Conservation (phyloP, 2,888 invertebrate genomes). For the Brenthis ino region DNA sequence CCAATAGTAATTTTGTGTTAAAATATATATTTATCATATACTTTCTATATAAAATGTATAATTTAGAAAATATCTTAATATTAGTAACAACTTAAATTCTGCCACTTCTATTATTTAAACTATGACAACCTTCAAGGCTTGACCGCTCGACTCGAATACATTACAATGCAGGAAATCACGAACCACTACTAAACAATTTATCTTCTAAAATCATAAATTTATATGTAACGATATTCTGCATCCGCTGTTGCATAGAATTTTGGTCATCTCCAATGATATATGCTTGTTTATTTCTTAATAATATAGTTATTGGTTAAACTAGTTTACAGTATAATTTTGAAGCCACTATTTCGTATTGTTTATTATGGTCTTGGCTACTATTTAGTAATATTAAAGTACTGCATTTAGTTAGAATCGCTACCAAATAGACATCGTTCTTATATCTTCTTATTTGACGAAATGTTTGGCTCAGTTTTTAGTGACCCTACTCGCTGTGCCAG, state of each 20-base stretch:
- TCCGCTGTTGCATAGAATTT: conserved; percentile 48
- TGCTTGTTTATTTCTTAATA: conserved; percentile 23
- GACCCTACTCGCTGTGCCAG: too few species aligned
- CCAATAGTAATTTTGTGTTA: too few species aligned
- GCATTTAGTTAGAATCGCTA: too few species aligned
- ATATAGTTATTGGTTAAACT: conserved; percentile 10
- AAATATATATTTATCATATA: too few species aligned
- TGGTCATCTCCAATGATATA: conserved; percentile 28
- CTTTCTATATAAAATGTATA: too few species aligned
- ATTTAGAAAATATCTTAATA: too few species aligned
- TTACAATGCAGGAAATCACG: conserved; percentile 79
- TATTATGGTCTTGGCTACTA: too few species aligned
- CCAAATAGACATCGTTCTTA: too few species aligned
- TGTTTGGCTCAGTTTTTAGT: too few species aligned
- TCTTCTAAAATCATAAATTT: conserved; percentile 75
- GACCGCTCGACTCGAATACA: conserved; percentile 68
- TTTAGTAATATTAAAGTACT: too few species aligned
- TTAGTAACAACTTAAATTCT: conserved; percentile 36
- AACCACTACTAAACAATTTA: conserved; percentile 73
- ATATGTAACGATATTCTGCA: conserved; percentile 74
- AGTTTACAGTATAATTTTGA: conserved; percentile 9
- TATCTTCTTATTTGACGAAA: too few species aligned
- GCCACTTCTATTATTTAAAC: conserved; percentile 48
- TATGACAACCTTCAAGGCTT: conserved; percentile 66
- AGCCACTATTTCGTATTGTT: too few species aligned